Evolutionary conservation across 2,113 vertebrate genomes (phyloP).

Genomic region (Lynx canadensis): DNA sequence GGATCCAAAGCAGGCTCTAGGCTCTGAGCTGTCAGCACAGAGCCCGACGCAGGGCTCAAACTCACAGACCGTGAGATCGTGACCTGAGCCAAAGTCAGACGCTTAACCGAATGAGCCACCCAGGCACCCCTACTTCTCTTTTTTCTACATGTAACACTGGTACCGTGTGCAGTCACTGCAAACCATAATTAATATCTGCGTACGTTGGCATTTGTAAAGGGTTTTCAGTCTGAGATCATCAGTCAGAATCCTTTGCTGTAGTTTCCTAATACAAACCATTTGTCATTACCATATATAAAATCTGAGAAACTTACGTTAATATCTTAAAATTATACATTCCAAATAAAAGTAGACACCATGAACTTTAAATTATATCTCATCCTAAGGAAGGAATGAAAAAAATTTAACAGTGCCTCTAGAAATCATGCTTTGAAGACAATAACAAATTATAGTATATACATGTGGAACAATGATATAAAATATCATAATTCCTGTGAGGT

Average conservation of each 20-base stretch:
- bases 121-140: neutral
- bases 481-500: neutral
- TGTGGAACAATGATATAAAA: neutral
- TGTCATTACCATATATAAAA: neutral
- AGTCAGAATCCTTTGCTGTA: neutral
- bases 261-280: neutral
- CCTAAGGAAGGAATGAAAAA: neutral
- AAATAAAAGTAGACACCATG: conserved; percentile 22
- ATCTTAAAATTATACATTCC: conserved; percentile 9
- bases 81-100: too few relatives aligned
- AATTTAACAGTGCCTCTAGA: neutral
- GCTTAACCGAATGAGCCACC: too few relatives aligned
- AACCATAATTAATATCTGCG: neutral
- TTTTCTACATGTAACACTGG: neutral
- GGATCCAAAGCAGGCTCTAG: too few relatives aligned
- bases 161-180: neutral
- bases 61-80: too few relatives aligned
- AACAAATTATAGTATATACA: neutral
- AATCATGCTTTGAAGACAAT: conserved; percentile 27
- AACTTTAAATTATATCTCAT: conserved; percentile 15
- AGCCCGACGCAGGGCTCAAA: too few relatives aligned
- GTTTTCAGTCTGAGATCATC: conserved; percentile 6
- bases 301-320: conserved; percentile 23
- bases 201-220: neutral
- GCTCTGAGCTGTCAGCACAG: too few relatives aligned